phyloP scores from a whole-genome alignment of 2,113 vertebrate species.

The Nasalis larvatus region DNA sequence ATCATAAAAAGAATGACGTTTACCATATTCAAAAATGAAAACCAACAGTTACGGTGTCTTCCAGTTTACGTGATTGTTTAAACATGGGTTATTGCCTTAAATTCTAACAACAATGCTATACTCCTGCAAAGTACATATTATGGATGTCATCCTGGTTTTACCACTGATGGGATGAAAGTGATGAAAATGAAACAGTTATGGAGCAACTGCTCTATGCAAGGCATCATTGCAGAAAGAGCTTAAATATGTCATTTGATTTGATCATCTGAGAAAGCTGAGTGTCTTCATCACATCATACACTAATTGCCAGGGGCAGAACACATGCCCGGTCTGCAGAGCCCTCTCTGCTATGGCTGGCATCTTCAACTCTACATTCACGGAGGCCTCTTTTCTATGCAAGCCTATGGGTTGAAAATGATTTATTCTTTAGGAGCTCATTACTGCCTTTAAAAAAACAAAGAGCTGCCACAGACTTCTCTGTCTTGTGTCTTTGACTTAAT shows the following conservation, averaged over 20 bases:
- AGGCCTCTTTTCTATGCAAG: not conserved
- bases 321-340: too few relatives aligned
- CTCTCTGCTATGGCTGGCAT: not conserved
- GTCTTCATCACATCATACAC: not conserved
- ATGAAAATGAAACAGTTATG: not conserved
- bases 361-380: not conserved
- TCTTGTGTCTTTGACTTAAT: constrained; percentile 1
- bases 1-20: not conserved
- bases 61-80: not conserved
- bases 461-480: constrained; percentile 21
- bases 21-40: not conserved
- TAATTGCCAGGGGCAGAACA: not conserved
- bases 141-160: not conserved
- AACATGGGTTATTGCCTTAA: not conserved
- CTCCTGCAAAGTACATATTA: not conserved
- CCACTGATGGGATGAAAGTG: not conserved
- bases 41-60: not conserved
- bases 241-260: not conserved
- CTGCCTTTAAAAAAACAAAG: not conserved
- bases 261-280: not conserved
- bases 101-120: not conserved
- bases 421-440: not conserved
- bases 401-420: not conserved
- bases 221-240: not conserved
- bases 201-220: not conserved